These are phyloP conservation scores for Muschampia plurimacula DNA, from an alignment of 2,888 invertebrate species.

Conservation along the genomic window DNA sequence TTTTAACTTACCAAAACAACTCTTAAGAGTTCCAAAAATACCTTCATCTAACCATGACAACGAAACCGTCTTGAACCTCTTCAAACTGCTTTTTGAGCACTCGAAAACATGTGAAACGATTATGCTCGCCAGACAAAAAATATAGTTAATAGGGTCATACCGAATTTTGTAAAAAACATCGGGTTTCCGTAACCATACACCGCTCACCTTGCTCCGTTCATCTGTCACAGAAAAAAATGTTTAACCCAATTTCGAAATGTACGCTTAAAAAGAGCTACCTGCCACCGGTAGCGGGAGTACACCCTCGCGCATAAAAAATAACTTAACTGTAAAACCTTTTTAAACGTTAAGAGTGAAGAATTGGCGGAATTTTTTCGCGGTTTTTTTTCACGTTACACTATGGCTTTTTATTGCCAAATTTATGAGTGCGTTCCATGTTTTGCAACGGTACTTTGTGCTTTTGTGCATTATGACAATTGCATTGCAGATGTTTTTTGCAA, in stretches of 20 bases:
- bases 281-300: constrained; percentile 74
- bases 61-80: not conserved
- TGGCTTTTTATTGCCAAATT: constrained; percentile 65
- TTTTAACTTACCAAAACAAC: constrained; percentile 8
- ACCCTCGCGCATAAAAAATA: constrained; percentile 59
- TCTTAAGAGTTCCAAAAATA: constrained; percentile 3
- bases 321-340: constrained; percentile 69
- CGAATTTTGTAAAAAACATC: constrained; percentile 63
- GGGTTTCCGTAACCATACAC: constrained; percentile 82
- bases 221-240: constrained; percentile 69
- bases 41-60: not conserved
- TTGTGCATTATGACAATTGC: constrained; percentile 59
- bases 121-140: constrained; percentile 59
- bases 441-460: constrained; percentile 69
- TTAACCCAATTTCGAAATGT: constrained; percentile 80
- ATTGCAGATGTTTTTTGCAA: constrained; percentile 65
- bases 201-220: constrained; percentile 78
- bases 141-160: constrained; percentile 75
- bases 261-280: constrained; percentile 74
- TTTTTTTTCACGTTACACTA: constrained; percentile 56
- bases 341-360: constrained; percentile 46
- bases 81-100: constrained; percentile 18
- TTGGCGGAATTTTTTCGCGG: constrained; percentile 64
- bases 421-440: constrained; percentile 64
- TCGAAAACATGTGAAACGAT: constrained; percentile 67